Evolutionary conservation across 1,140 invertebrate species (phyloP).

Genomic region (Bombus balteatus): DNA sequence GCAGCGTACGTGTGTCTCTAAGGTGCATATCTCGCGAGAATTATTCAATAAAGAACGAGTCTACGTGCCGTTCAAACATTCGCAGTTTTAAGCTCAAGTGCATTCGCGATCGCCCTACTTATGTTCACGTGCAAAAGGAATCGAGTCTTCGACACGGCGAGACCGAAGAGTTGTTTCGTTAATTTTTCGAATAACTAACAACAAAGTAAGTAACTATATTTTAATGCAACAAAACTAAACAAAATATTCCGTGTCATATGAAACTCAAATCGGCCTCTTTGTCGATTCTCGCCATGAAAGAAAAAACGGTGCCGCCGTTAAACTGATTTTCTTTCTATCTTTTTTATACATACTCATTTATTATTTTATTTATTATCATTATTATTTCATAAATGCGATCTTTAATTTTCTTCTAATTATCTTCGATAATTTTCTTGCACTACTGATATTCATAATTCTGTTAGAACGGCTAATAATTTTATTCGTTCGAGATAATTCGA

Average conservation of each 20-base stretch:
- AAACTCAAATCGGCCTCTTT: slow-evolving; percentile 46
- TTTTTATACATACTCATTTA: no score
- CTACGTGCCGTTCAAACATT: slow-evolving; percentile 65
- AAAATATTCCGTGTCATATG: neutral
- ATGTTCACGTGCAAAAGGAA: slow-evolving; percentile 62
- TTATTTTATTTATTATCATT: neutral
- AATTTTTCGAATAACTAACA: no score
- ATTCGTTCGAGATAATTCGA: neutral
- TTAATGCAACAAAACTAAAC: neutral
- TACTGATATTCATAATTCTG: neutral
- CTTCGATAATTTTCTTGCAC: neutral
- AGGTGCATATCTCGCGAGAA: slow-evolving; percentile 51
- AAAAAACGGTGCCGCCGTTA: slow-evolving; percentile 33
- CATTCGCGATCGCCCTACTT: slow-evolving; percentile 69
- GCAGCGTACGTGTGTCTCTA: slow-evolving; percentile 58
- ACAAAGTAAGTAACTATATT: no score
- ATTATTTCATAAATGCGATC: neutral
- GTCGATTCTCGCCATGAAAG: slow-evolving; percentile 44
- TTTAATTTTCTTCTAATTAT: no score
- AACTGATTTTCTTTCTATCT: neutral
- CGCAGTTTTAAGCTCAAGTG: slow-evolving; percentile 69
- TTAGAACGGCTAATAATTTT: neutral
- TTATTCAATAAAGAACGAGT: slow-evolving; percentile 49
- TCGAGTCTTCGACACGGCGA: slow-evolving; percentile 42
- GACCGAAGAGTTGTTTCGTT: slow-evolving; percentile 20